Evolutionary conservation across 1,140 invertebrate genomes (phyloP), one percentile per base, ranked within the genome.

Genomic region (Drosophila ogumai): DNA sequence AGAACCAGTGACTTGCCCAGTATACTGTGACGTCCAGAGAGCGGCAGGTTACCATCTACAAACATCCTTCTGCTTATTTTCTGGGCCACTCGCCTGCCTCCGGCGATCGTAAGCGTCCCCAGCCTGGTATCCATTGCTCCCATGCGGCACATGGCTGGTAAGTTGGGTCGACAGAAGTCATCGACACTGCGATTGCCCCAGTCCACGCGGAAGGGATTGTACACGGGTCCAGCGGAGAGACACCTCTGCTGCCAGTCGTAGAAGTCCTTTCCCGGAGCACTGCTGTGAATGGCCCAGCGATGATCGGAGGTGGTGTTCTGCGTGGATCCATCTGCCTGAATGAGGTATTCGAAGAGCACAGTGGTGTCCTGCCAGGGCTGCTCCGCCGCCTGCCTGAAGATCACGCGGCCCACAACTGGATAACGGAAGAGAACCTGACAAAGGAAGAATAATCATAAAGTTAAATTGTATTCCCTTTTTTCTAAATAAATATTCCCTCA

Each of bases 161-260:
- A 84, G 3, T 93, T 92, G 1, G 88, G 84, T 2, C 93, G 93
- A 88, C 96, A 96, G 61, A 93, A 93, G 61, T 94, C 87, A 59
- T 94, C 94, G 0, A 92, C 93, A 32, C 93, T 93, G 3, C 93
- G 88, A 49, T 93, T 91, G 75, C 94, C 93, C 61, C 93, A 93
- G 65, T 93, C 93, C 81, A 98, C 95, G 69, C 95, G 95, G 79
- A 96, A 95, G 0, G 98, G 97, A 93, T 99, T 98, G 84, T 94
- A 98, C 61, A 96, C 93, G 6, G 91, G 82, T n/a, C 96, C 97
- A 6, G 97, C 94, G 77, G 96, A 98, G 3, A 97, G 92, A 92
- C 97, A 98, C 49, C 98, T 93, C 59, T 94, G 95, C 47, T 95
- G 96, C 97, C 97, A 98, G 91, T 98, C 97, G 88, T 98, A 98